These are phyloP conservation scores for Sus cebifrons DNA, from an alignment of 2,797 vertebrate species.

Conservation along the genomic window DNA sequence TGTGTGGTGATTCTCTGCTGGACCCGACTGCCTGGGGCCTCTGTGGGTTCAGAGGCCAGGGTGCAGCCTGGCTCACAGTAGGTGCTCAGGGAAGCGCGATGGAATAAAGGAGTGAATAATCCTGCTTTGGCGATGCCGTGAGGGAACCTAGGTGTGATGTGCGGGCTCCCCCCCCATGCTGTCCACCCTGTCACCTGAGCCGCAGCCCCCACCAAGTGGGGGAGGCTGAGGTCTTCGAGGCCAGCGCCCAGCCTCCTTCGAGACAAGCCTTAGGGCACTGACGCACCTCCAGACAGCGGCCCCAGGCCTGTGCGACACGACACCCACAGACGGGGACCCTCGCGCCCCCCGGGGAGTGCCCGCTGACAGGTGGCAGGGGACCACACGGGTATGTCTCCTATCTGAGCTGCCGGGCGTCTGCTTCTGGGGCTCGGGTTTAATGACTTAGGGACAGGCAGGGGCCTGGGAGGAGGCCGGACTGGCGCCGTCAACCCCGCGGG, in stretches of 20 bases:
- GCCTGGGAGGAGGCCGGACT: background rate
- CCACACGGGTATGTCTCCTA: slow-evolving; percentile 1
- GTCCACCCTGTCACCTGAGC: background rate
- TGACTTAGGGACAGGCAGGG: slow-evolving; percentile 54
- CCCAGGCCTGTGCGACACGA: background rate
- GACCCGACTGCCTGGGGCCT: background rate
- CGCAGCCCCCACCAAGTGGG: rapidly evolving
- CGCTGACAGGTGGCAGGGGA: background rate
- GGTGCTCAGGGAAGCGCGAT: background rate
- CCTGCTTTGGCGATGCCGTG: background rate
- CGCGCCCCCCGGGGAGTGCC: background rate
- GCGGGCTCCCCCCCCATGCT: background rate
- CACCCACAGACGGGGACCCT: background rate
- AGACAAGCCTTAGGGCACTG: background rate
- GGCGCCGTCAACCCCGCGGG: background rate
- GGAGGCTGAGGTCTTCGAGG: background rate
- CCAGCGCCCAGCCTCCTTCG: background rate
- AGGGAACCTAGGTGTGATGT: background rate
- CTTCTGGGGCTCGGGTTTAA: slow-evolving; percentile 26
- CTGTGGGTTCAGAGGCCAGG: background rate
- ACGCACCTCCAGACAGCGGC: background rate
- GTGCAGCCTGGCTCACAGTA: rapidly evolving
- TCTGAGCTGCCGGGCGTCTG: slow-evolving; percentile 67
- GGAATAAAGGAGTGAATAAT: rapidly evolving
- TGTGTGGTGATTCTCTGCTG: background rate